Conservation (phyloP, 2,113 vertebrate genomes). For the Muntiacus muntjak region DNA sequence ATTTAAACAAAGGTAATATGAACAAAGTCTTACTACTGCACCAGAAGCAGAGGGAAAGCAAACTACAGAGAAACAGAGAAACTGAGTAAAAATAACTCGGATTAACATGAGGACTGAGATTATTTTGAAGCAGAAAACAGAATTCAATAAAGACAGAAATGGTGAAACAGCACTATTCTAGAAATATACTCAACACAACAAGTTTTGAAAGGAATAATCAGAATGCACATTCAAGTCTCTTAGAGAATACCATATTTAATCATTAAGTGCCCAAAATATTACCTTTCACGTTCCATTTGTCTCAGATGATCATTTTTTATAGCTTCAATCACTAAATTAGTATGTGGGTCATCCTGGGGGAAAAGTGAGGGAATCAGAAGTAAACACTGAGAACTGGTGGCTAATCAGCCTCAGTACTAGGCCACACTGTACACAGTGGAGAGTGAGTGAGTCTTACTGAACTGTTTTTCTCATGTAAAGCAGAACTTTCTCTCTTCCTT, state of each 20-base stretch:
- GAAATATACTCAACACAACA: not conserved
- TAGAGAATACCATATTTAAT: not conserved
- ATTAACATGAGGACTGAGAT: not conserved
- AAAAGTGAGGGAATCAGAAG: conserved; percentile 18
- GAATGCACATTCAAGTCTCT: not conserved
- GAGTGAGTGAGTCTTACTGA: not conserved
- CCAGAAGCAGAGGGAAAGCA: not conserved
- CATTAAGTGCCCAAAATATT: conserved; percentile 57
- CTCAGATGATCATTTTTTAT: conserved; percentile 96
- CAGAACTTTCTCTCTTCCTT: not conserved
- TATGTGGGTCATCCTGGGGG: conserved; percentile 89
- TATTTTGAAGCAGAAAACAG: not conserved
- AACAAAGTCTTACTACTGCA: not conserved
- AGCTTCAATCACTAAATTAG: conserved; percentile 91
- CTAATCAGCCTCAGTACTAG: not conserved
- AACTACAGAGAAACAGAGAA: not conserved
- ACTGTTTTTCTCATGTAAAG: not conserved
- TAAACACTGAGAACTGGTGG: conserved; percentile 11
- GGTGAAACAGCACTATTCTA: not conserved
- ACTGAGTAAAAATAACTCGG: not conserved
- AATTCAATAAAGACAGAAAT: not conserved
- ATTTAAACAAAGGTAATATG: not conserved
- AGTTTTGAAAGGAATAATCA: not conserved
- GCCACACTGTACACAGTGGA: not conserved
- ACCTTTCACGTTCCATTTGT: conserved; percentile 94